Conservation (phyloP, 2,113 vertebrate genomes). For the Onychostruthus taczanowskii region DNA sequence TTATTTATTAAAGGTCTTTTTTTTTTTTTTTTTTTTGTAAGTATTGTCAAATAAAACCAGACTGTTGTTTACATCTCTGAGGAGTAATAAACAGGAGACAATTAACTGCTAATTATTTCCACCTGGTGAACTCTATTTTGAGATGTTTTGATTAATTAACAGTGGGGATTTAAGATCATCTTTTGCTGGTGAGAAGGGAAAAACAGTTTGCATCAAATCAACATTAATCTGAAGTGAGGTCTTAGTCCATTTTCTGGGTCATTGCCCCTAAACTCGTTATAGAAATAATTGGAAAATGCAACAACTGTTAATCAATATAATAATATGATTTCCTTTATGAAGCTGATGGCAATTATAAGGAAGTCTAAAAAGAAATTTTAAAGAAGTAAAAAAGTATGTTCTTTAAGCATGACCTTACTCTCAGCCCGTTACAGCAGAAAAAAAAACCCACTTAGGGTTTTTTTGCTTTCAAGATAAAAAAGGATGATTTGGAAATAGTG, state of each 20-base stretch:
- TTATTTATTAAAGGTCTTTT: slow-evolving; percentile 61
- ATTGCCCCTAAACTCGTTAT: slow-evolving; percentile 69
- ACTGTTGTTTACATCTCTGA: slow-evolving; percentile 68
- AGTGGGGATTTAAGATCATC: slow-evolving; percentile 66
- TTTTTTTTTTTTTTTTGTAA: slow-evolving; percentile 63
- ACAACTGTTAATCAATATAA: slow-evolving; percentile 65
- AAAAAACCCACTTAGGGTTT: background rate
- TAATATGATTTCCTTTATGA: slow-evolving; percentile 46
- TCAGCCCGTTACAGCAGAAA: background rate
- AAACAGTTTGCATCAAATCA: slow-evolving; percentile 64
- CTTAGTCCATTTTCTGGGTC: slow-evolving; percentile 72
- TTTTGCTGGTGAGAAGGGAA: slow-evolving; percentile 35
- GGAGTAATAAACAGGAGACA: slow-evolving; percentile 73
- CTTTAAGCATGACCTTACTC: background rate
- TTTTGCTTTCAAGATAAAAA: background rate
- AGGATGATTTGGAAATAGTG: background rate
- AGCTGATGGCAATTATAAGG: slow-evolving; percentile 31
- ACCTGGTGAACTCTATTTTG: slow-evolving; percentile 76
- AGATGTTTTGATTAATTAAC: slow-evolving; percentile 76
- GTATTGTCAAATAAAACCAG: slow-evolving; percentile 43
- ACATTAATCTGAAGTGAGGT: slow-evolving; percentile 47
- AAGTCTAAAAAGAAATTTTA: background rate
- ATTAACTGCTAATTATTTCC: slow-evolving; percentile 78
- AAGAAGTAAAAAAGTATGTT: background rate
- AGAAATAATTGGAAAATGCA: slow-evolving; percentile 67